Percentiles rank a stretch among this genome's conserved stretches.
phyloP scores from a whole-genome alignment of 2,113 vertebrate species.

The Turnix velox region DNA sequence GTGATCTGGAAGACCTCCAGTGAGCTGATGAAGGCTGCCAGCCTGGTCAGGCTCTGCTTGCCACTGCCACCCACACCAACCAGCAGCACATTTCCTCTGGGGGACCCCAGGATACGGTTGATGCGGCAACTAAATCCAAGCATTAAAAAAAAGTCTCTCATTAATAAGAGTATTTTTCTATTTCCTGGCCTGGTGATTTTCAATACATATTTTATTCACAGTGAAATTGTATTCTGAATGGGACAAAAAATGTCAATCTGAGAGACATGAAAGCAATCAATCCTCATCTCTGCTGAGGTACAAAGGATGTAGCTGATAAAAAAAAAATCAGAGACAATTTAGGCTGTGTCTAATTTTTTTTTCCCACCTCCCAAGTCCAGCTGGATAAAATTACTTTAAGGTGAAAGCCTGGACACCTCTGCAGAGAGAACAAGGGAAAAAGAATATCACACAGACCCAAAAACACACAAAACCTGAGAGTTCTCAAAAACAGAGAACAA shows the following conservation, averaged over 20 bases:
- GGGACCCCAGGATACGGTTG: conserved; percentile 89
- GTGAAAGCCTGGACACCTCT: not conserved
- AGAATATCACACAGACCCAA: fast-evolving
- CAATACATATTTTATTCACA: not conserved
- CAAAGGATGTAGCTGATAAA: not conserved
- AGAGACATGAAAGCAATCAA: not conserved
- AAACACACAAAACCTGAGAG: no score
- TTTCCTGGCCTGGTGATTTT: not conserved
- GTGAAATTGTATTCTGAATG: not conserved
- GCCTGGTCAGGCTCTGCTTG: conserved; percentile 93
- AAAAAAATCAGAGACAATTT: not conserved
- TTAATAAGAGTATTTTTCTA: not conserved
- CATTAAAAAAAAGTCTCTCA: not conserved
- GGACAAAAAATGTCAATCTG: not conserved
- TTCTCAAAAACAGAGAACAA: not conserved
- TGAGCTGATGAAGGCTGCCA: conserved; percentile 91
- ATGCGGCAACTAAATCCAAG: conserved; percentile 83
- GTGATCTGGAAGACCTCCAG: conserved; percentile 96
- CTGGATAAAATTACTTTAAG: not conserved
- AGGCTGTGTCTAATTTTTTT: not conserved
- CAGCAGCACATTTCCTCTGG: conserved; percentile 86
- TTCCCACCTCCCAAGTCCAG: not conserved
- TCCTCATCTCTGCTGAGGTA: not conserved
- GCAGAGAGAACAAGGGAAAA: not conserved
- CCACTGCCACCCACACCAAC: conserved; percentile 92